Conservation (phyloP, 2,888 invertebrate species). For the Alentia gelatinosa region DNA sequence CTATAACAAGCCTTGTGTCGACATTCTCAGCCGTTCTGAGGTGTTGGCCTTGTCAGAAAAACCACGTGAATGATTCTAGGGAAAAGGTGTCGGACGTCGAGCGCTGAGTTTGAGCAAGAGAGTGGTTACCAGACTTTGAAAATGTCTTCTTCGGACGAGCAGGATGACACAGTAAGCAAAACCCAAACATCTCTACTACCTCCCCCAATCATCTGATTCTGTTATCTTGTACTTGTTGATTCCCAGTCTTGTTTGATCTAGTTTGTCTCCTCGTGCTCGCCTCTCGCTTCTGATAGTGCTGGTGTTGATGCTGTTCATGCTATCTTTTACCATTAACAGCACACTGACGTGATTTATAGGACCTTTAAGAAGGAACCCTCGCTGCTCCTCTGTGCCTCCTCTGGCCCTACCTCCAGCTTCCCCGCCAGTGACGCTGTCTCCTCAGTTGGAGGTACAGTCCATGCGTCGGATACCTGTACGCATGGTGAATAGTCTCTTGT, state of each 20-base stretch:
- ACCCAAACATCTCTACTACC: neutral
- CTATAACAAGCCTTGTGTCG: too few relatives aligned
- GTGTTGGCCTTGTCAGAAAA: too few relatives aligned
- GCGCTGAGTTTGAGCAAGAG: constrained; percentile 22
- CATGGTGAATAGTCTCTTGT: too few relatives aligned
- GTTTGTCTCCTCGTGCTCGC: too few relatives aligned
- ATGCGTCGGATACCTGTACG: too few relatives aligned
- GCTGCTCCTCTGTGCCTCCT: neutral
- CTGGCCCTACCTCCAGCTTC: neutral
- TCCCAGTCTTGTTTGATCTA: neutral
- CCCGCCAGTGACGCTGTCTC: neutral
- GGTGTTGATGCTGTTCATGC: too few relatives aligned
- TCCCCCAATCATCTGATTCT: neutral
- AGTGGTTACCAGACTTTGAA: neutral
- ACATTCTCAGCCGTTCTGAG: too few relatives aligned
- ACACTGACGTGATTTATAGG: neutral
- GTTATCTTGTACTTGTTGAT: neutral
- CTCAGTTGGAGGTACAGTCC: neutral
- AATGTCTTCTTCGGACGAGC: constrained; percentile 51
- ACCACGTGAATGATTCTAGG: constrained; percentile 32
- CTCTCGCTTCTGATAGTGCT: too few relatives aligned
- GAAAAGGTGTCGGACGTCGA: constrained; percentile 36
- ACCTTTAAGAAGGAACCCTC: neutral
- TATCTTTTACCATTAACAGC: too few relatives aligned
- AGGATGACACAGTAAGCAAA: constrained; percentile 48